Evolutionary conservation across 1,140 invertebrate species (phyloP).

Genomic region (Magallana angulata): DNA sequence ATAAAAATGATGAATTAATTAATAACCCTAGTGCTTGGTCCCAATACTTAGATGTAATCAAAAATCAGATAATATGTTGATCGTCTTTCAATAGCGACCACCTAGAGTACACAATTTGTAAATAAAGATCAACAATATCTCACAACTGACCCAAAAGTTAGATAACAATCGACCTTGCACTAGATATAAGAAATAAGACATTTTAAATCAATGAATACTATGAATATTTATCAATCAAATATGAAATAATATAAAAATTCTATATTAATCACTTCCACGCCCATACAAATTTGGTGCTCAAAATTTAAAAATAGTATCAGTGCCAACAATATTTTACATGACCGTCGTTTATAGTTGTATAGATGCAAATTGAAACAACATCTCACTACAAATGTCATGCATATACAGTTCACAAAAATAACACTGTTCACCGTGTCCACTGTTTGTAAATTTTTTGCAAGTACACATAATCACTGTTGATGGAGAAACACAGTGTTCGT

Average conservation of each 20-base stretch:
- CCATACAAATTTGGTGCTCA: background rate
- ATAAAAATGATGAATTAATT: too few species aligned
- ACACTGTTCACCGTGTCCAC: background rate
- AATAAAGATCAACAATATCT: background rate
- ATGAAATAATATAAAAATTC: background rate
- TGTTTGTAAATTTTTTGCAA: background rate
- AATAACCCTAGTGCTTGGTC: too few species aligned
- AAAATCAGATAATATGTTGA: too few species aligned
- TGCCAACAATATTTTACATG: background rate
- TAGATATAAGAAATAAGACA: background rate
- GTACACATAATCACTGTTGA: background rate
- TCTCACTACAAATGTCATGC: background rate
- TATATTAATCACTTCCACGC: background rate
- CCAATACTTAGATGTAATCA: too few species aligned
- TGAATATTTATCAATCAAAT: background rate
- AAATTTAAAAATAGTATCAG: background rate
- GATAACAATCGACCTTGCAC: background rate
- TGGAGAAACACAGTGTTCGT: background rate
- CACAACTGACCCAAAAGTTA: background rate
- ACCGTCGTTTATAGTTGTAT: too few species aligned
- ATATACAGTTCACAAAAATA: background rate
- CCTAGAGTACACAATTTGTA: background rate
- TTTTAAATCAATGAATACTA: background rate
- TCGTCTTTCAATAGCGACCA: background rate
- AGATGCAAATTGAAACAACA: background rate